Base-by-base conservation (phyloP, 2,797 vertebrate species). In the Saxicola maurus region DNA sequence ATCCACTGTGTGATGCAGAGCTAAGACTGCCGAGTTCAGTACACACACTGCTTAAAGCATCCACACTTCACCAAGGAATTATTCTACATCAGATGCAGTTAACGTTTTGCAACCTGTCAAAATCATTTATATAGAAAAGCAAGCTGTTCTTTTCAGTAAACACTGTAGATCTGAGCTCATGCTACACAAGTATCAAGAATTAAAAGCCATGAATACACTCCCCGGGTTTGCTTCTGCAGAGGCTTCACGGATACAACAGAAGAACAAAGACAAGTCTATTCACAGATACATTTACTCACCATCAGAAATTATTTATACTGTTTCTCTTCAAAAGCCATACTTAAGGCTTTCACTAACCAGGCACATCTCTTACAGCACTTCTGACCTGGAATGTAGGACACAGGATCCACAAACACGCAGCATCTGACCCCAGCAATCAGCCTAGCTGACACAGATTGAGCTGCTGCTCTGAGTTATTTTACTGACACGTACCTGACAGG, bases 401-500 rank as follows among this genome's bases (percentile, higher is more conserved):
- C 10, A 7, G 33, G 15, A 77, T 59, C 74, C 81, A 64, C 76
- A 74, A 59, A 31, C 43, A 55, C 0, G 4, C 77, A 68, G 76
- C 87, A 48, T 52, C 84, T 88, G 94, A 92, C 86, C 86, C 81
- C 71, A 3, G 11, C 78, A 18, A 60, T 71, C 87, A 92, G 86
- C 71, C 27, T 30, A 89, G n/a, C 82, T 82, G 91, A 89, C 81
- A 84, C 19, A 55, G 68, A 67, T 38, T 68, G 92, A 92, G 93
- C 92, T 82, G 82, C 60, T 82, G 52, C 64, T 60, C 89, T 48
- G 84, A 92, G 57, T 33, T 85, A 1, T 80, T 87, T 72, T 17
- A 91, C 92, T 85, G 87, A 78, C 91, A 89, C 76, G 2, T 48
- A 85, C 79, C 82, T 90, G 87, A 93, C 79, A 87, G 38, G 65